Conservation (phyloP, 2,113 vertebrate genomes). For the Passer montanus region DNA sequence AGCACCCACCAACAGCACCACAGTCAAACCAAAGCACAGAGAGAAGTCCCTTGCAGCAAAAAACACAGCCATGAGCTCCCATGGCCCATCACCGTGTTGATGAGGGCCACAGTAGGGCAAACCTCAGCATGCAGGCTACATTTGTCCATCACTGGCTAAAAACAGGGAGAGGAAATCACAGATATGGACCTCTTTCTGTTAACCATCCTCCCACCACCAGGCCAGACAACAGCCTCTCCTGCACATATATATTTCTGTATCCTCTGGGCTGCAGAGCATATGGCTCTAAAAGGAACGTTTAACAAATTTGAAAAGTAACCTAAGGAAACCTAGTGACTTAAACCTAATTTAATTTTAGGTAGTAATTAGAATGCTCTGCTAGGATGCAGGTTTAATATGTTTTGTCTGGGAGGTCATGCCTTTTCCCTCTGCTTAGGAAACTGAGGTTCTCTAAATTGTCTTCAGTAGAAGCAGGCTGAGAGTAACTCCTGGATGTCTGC, state of each 20-base stretch:
- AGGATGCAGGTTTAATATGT: not conserved
- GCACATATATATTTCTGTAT: not conserved
- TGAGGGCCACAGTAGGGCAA: not conserved
- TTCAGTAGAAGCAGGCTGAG: not conserved
- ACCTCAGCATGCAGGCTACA: not conserved
- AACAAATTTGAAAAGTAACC: not conserved
- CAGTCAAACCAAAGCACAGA: not conserved
- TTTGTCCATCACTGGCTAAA: not conserved
- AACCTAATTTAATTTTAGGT: not conserved
- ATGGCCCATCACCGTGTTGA: rapidly evolving
- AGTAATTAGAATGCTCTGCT: not conserved
- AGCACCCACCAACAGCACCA: not conserved
- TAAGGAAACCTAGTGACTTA: not conserved
- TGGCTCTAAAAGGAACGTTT: not conserved
- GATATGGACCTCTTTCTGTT: not conserved
- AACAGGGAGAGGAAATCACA: not conserved
- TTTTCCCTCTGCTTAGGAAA: not conserved
- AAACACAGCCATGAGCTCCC: rapidly evolving
- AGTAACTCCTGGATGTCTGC: not conserved
- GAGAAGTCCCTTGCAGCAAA: not conserved
- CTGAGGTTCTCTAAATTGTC: not conserved
- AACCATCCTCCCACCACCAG: not conserved
- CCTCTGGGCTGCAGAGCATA: not conserved
- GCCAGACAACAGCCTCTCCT: not conserved
- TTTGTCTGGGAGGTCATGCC: not conserved